phyloP scores from a whole-genome alignment of 2,888 invertebrate species.

The Tetragnatha montana region DNA sequence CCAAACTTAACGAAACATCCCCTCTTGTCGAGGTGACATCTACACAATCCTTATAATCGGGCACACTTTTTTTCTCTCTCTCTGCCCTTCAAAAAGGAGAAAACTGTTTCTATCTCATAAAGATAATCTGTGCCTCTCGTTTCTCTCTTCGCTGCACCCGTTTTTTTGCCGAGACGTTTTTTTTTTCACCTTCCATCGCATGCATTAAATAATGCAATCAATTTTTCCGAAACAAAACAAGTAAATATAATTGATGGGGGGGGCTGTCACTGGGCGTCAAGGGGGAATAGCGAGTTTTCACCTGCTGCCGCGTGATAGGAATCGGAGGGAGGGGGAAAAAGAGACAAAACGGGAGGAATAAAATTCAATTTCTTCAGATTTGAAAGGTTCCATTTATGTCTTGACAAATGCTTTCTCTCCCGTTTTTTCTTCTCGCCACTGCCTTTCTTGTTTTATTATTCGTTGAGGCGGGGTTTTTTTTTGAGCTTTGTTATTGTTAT shows the following conservation, averaged over 20 bases:
- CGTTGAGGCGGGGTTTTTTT: background rate
- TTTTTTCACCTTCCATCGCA: constrained; percentile 5
- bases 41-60: background rate
- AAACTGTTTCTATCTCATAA: constrained; percentile 24
- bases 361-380: constrained; percentile 71
- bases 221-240: constrained; percentile 35
- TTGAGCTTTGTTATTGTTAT: constrained; percentile 24
- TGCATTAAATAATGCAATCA: constrained; percentile 69
- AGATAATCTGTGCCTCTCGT: background rate
- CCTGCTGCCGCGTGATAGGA: constrained; percentile 18
- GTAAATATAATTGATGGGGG: constrained; percentile 5
- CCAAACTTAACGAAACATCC: background rate
- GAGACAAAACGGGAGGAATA: constrained; percentile 55
- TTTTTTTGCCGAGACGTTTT: too few species aligned
- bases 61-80: background rate
- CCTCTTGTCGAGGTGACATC: background rate
- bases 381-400: constrained; percentile 71
- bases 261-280: background rate
- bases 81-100: constrained; percentile 5
- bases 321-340: background rate
- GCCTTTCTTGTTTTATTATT: constrained; percentile 28
- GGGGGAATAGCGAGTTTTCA: constrained; percentile 13
- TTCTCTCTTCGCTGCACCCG: background rate
- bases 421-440: background rate
- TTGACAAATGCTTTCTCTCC: constrained; percentile 69